Conservation (phyloP, 1,140 invertebrate genomes). For the Orchestia grillus region DNA sequence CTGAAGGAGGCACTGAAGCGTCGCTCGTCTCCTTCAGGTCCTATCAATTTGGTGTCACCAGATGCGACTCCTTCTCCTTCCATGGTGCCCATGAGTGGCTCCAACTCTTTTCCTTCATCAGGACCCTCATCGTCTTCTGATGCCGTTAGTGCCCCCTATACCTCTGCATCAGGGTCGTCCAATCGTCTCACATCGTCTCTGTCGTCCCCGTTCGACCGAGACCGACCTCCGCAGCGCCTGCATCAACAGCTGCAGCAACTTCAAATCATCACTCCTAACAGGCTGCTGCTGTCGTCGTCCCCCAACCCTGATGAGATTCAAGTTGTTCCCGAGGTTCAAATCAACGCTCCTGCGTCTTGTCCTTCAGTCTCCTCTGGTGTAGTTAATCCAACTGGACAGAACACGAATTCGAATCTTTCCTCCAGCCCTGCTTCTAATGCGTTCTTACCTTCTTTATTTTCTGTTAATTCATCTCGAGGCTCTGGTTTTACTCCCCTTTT, state of each 20-base stretch:
- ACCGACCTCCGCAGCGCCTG: conserved; percentile 21
- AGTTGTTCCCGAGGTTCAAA: background rate
- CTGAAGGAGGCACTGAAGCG: conserved; percentile 54
- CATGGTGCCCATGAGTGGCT: conserved; percentile 32
- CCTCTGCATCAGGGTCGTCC: background rate
- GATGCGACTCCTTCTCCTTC: conserved; percentile 21
- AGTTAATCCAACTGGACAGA: background rate
- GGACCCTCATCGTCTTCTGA: background rate
- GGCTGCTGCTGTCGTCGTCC: conserved; percentile 13
- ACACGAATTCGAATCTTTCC: background rate
- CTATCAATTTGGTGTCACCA: background rate
- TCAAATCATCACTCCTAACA: conserved; percentile 32
- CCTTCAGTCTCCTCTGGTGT: background rate
- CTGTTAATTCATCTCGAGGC: background rate
- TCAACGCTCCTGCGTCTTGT: background rate
- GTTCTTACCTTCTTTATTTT: conserved; percentile 35
- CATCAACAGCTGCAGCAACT: conserved; percentile 45
- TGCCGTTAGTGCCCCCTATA: background rate
- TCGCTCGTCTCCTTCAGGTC: background rate
- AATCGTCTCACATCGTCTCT: background rate
- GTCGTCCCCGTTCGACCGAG: conserved; percentile 25
- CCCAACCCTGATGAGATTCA: conserved; percentile 17
- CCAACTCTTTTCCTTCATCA: background rate
- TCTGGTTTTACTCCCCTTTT: conserved; percentile 5
- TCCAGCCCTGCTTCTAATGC: background rate